Percentiles rank a stretch among this genome's conserved stretches.
Evolutionary conservation across 2,113 vertebrate genomes (phyloP).

Genomic region (Suricata suricatta): DNA sequence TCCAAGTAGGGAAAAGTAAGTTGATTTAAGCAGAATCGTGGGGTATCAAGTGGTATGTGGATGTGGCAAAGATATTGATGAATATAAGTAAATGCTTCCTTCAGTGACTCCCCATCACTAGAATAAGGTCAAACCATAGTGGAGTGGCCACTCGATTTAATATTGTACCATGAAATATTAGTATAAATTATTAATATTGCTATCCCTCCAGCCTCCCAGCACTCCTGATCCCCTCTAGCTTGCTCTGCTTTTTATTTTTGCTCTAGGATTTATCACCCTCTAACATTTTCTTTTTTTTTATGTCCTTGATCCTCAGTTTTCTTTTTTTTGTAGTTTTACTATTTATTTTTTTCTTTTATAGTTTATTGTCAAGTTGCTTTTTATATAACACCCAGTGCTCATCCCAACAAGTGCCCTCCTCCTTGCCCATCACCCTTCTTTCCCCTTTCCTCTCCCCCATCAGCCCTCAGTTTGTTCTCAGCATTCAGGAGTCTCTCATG

Average conservation of each 20-base stretch:
- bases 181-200: background rate
- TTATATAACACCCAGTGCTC: too few species aligned
- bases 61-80: background rate
- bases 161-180: background rate
- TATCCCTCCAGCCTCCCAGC: background rate
- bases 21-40: constrained; percentile 14
- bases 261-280: background rate
- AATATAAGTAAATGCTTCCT: background rate
- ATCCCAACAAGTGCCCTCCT: too few species aligned
- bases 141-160: background rate
- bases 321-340: too few species aligned
- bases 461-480: too few species aligned
- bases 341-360: too few species aligned
- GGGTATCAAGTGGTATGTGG: background rate
- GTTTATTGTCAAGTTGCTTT: too few species aligned
- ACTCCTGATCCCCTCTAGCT: background rate
- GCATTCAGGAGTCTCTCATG: too few species aligned
- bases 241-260: background rate
- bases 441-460: too few species aligned
- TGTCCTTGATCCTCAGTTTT: too few species aligned
- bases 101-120: background rate
- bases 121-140: background rate
- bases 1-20: background rate
- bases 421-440: too few species aligned
- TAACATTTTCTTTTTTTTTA: background rate